These are phyloP conservation scores for Embiotoca jacksoni DNA, from an alignment of 2,113 vertebrate genomes.

Conservation along the genomic window DNA sequence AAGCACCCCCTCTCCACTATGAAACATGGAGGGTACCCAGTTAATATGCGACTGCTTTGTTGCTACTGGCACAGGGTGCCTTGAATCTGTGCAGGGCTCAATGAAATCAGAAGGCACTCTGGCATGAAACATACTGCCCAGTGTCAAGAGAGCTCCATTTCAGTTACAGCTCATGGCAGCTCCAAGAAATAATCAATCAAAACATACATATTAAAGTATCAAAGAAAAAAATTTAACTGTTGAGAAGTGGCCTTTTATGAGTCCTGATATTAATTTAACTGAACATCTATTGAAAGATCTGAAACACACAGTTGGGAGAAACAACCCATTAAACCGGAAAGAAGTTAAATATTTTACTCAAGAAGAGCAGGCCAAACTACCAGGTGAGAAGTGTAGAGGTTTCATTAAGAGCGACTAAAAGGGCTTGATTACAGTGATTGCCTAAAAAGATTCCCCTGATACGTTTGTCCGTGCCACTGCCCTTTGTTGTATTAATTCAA, in stretches of 20 bases:
- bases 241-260: not conserved
- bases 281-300: not conserved
- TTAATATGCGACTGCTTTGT: not conserved
- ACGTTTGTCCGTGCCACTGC: no score
- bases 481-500: no score
- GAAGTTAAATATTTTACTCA: slow-evolving; percentile 9
- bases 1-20: not conserved
- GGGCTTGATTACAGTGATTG: not conserved
- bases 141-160: slow-evolving; percentile 4
- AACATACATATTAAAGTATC: not conserved
- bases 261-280: slow-evolving; percentile 10
- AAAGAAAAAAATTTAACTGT: no score
- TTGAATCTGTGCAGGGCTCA: no score
- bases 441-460: no score
- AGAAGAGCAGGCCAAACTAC: not conserved
- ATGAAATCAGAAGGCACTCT: slow-evolving; percentile 22
- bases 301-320: slow-evolving; percentile 5
- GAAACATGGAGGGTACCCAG: not conserved
- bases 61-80: not conserved
- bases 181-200: not conserved
- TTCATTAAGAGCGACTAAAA: not conserved
- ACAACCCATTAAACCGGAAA: not conserved
- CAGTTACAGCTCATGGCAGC: not conserved
- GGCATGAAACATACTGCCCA: slow-evolving; percentile 10
- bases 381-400: not conserved